phyloP scores from a whole-genome alignment of 2,113 vertebrate species.

The Indri indri region DNA sequence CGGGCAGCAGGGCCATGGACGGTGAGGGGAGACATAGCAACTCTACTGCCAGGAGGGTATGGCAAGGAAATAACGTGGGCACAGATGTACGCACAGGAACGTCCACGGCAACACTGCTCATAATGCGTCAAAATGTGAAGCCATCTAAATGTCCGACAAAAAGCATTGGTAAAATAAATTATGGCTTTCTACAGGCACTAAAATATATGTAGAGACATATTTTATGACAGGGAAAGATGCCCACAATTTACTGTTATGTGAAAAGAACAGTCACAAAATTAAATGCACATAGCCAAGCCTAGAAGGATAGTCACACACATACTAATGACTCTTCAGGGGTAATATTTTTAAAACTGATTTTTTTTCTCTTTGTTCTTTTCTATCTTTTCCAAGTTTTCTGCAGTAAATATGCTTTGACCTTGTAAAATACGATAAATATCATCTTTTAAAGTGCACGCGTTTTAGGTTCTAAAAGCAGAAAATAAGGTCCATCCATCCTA shows the following conservation, averaged over 20 bases:
- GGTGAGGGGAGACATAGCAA: background rate
- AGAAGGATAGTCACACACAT: background rate
- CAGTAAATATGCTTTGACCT: background rate
- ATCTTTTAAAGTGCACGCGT: background rate
- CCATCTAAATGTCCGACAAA: background rate
- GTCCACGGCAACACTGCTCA: background rate
- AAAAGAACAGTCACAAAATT: background rate
- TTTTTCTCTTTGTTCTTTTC: background rate
- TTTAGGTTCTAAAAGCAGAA: background rate
- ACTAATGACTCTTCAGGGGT: background rate
- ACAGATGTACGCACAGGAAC: too few relatives aligned
- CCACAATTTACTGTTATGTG: background rate
- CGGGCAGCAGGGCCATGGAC: background rate
- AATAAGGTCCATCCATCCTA: background rate
- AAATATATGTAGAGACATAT: background rate
- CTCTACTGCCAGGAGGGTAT: background rate
- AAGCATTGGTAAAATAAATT: background rate
- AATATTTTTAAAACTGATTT: background rate
- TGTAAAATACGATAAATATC: background rate
- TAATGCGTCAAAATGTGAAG: background rate
- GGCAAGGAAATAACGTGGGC: background rate
- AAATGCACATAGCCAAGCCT: background rate
- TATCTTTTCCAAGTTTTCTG: background rate
- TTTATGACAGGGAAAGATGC: background rate
- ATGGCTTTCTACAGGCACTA: background rate